These are phyloP conservation scores for Notocelia uddmanniana DNA, from an alignment of 2,888 invertebrate genomes.

Conservation along the genomic window DNA sequence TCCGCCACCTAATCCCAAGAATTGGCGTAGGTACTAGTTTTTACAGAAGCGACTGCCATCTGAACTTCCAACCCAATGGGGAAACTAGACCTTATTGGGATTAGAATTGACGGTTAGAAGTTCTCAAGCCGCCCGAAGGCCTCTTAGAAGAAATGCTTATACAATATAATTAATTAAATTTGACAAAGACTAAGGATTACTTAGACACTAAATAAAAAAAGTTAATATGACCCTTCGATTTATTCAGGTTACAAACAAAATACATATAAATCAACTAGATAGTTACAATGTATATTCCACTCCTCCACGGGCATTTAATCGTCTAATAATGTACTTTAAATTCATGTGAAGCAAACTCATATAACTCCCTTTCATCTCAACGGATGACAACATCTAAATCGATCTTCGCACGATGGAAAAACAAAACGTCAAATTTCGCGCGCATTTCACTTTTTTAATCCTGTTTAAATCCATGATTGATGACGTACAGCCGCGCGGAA, in stretches of 20 bases:
- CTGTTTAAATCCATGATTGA: constrained; percentile 67
- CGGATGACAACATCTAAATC: constrained; percentile 45
- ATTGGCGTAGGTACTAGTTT: no score
- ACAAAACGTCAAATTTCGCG: constrained; percentile 57
- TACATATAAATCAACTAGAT: background rate
- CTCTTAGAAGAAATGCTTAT: no score
- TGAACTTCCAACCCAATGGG: no score
- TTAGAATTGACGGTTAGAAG: no score
- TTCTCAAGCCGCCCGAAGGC: no score
- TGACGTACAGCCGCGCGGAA: constrained; percentile 60
- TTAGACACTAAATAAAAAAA: background rate
- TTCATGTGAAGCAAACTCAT: background rate
- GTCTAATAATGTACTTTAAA: background rate
- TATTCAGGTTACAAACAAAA: background rate
- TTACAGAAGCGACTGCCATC: no score
- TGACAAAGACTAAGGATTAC: background rate
- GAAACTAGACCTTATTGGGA: no score
- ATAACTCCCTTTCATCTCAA: constrained; percentile 17
- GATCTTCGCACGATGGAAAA: constrained; percentile 42
- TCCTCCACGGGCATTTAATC: background rate
- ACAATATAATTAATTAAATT: no score
- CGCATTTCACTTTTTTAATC: constrained; percentile 61
- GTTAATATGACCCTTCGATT: background rate
- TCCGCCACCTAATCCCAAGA: no score
- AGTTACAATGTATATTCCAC: background rate